Evolutionary conservation across 2,113 vertebrate species (phyloP).

Genomic region (Corvus hawaiiensis): DNA sequence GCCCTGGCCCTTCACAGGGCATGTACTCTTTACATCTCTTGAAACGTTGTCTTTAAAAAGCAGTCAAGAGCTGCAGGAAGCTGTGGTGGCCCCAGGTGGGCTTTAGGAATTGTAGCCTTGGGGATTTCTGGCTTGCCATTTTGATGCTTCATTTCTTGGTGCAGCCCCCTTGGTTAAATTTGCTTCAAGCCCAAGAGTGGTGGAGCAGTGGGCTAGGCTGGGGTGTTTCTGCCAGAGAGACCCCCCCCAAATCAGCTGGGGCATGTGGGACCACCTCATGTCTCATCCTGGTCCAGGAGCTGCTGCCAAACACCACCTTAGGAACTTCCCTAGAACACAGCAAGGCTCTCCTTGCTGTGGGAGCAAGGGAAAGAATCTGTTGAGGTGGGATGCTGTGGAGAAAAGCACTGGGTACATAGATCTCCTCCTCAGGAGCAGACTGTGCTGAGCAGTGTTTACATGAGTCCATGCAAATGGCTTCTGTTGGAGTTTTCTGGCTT

Average conservation of each 20-base stretch:
- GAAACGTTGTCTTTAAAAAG: neutral
- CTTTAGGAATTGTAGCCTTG: neutral
- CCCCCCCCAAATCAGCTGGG: neutral
- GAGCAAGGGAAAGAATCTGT: neutral
- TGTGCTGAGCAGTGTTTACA: neutral
- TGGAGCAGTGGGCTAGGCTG: neutral
- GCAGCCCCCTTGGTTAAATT: neutral
- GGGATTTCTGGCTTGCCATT: rapidly evolving
- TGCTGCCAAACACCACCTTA: neutral
- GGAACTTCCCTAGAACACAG: neutral
- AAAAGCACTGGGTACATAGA: neutral
- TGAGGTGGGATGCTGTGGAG: neutral
- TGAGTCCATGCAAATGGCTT: neutral
- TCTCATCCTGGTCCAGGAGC: neutral
- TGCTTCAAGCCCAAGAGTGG: neutral
- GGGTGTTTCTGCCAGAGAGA: neutral
- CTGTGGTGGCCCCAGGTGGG: neutral
- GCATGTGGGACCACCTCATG: neutral
- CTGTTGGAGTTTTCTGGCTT: neutral
- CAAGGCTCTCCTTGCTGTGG: neutral
- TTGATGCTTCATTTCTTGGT: neutral
- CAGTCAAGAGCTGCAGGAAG: neutral
- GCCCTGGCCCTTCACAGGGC: neutral
- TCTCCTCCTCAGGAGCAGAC: neutral
- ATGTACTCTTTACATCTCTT: neutral